Evolutionary conservation across 2,888 invertebrate species (phyloP).

Genomic region (Exephanes ischioxanthus): DNA sequence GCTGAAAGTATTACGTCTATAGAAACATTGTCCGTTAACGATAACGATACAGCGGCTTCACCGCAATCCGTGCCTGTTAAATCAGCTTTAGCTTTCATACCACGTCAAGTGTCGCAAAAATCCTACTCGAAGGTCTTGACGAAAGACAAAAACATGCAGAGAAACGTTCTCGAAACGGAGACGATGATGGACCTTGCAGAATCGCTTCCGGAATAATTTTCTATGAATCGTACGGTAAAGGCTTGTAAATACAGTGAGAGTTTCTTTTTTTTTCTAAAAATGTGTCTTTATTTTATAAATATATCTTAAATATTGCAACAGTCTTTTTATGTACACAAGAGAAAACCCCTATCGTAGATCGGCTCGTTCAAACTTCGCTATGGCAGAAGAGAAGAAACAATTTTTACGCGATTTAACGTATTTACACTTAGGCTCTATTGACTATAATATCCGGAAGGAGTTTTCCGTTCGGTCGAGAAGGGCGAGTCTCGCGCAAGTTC

Average conservation of each 20-base stretch:
- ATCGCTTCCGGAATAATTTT: slow-evolving; percentile 82
- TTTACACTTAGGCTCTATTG: slow-evolving; percentile 67
- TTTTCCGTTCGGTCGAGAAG: slow-evolving; percentile 1
- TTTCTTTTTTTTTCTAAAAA: slow-evolving; percentile 38
- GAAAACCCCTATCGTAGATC: slow-evolving; percentile 51
- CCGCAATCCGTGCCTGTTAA: slow-evolving; percentile 9
- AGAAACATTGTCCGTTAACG: background rate
- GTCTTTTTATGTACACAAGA: slow-evolving; percentile 73
- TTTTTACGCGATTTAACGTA: slow-evolving; percentile 54
- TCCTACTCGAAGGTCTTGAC: slow-evolving; percentile 76
- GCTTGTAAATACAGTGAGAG: slow-evolving; percentile 21
- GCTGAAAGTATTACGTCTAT: background rate
- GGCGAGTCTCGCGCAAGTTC: background rate
- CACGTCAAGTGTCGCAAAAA: slow-evolving; percentile 78
- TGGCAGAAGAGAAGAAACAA: slow-evolving; percentile 26
- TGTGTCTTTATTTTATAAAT: slow-evolving; percentile 71
- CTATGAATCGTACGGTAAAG: background rate
- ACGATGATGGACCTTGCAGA: slow-evolving; percentile 85
- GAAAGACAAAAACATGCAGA: slow-evolving; percentile 73
- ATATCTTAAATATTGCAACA: slow-evolving; percentile 78
- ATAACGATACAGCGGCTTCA: background rate
- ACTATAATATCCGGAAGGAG: slow-evolving; percentile 53
- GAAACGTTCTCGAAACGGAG: slow-evolving; percentile 76
- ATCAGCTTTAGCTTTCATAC: slow-evolving; percentile 78
- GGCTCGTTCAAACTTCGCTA: slow-evolving; percentile 11